phyloP scores from a whole-genome alignment of 2,888 invertebrate species.

The Operophtera brumata region DNA sequence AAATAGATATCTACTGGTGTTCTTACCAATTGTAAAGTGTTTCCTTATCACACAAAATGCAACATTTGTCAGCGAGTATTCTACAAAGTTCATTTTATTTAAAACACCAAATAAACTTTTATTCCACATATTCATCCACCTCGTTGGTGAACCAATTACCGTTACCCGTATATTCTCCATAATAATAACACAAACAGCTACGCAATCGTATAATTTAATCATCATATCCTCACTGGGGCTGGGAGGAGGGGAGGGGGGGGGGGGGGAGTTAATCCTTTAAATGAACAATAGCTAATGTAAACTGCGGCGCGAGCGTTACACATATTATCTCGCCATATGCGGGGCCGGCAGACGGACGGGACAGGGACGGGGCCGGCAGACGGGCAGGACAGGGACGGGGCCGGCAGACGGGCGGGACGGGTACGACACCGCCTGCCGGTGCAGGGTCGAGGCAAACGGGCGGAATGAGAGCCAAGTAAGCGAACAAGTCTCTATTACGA shows the following conservation, averaged over 20 bases:
- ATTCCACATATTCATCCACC: conserved; percentile 11
- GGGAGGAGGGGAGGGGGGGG: not conserved
- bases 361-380: not conserved
- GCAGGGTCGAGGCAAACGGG: too few species aligned
- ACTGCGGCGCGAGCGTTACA: conserved; percentile 27
- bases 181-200: conserved; percentile 23
- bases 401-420: not conserved
- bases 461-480: too few species aligned
- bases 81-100: conserved; percentile 2
- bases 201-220: conserved; percentile 30
- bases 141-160: conserved; percentile 18
- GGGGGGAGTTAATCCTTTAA: conserved; percentile 28
- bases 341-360: conserved; percentile 8
- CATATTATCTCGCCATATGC: conserved; percentile 23
- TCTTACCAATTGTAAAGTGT: too few species aligned
- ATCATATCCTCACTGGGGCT: conserved; percentile 17
- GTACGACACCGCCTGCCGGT: too few species aligned
- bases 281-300: conserved; percentile 36
- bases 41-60: not conserved
- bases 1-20: too few species aligned
- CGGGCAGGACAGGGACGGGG: not conserved
- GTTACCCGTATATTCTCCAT: conserved; percentile 15
- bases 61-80: not conserved
- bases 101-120: conserved; percentile 20
- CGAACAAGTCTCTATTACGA: not conserved